Conservation (phyloP, 2,797 vertebrate genomes). For the Pseudomugil tenellus region DNA sequence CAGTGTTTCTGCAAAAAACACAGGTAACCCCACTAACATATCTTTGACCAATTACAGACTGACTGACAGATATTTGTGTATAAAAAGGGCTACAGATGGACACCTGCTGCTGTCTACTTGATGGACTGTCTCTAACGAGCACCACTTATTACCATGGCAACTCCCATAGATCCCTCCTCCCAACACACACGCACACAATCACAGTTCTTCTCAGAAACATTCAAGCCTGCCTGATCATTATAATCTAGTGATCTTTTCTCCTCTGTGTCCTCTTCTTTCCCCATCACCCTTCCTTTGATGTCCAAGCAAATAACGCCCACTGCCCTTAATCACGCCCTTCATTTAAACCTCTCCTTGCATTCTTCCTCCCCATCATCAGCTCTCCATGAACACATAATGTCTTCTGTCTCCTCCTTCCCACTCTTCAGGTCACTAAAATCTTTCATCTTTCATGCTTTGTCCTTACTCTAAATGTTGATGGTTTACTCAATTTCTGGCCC, state of each 20-base stretch:
- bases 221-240: slow-evolving; percentile 66
- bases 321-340: slow-evolving; percentile 39
- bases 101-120: slow-evolving; percentile 78
- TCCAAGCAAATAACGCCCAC: slow-evolving; percentile 50
- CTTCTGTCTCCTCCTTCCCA: slow-evolving; percentile 6
- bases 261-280: slow-evolving; percentile 58
- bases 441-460: slow-evolving; percentile 20
- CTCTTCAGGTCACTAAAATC: slow-evolving; percentile 24
- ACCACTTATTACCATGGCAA: slow-evolving; percentile 72
- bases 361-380: slow-evolving; percentile 23
- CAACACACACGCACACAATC: slow-evolving; percentile 18
- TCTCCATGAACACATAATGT: slow-evolving; percentile 16
- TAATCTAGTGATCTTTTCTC: slow-evolving; percentile 67
- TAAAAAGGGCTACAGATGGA: slow-evolving; percentile 43
- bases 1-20: not conserved
- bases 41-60: slow-evolving; percentile 24
- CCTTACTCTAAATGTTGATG: slow-evolving; percentile 24
- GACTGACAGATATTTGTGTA: slow-evolving; percentile 32
- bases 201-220: slow-evolving; percentile 12
- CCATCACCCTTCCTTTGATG: slow-evolving; percentile 51
- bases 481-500: slow-evolving; percentile 22
- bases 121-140: slow-evolving; percentile 67
- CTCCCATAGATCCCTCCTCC: slow-evolving; percentile 24
- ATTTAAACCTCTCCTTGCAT: slow-evolving; percentile 23
- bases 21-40: slow-evolving; percentile 17